Evolutionary conservation across 2,113 vertebrate genomes (phyloP).

Genomic region (Rafetus swinhoei): DNA sequence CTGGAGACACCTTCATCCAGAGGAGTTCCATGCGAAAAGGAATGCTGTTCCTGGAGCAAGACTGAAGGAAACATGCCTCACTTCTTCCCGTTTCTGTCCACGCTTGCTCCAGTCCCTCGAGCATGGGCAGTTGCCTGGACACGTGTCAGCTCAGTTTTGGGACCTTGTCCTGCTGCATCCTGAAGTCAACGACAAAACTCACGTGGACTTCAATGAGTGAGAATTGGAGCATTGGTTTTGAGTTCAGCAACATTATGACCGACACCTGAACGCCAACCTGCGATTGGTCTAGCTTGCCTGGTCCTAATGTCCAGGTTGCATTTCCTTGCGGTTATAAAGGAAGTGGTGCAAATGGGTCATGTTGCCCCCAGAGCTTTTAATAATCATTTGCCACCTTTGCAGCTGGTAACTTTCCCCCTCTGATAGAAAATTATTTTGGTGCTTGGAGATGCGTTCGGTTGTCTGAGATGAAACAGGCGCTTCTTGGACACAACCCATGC

Average conservation of each 20-base stretch:
- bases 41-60: neutral
- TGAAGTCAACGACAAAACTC: neutral
- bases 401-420: neutral
- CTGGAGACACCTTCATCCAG: neutral
- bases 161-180: neutral
- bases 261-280: neutral
- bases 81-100: accelerated
- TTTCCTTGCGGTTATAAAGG: neutral
- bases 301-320: neutral
- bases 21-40: neutral
- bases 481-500: neutral
- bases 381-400: neutral
- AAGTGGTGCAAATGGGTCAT: neutral
- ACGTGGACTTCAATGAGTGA: neutral
- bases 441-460: neutral
- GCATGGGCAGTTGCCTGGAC: neutral
- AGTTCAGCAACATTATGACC: neutral
- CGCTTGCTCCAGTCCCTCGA: neutral
- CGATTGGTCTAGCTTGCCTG: neutral
- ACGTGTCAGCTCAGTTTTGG: neutral
- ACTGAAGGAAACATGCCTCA: neutral
- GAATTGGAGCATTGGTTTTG: neutral
- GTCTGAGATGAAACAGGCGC: neutral
- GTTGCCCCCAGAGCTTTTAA: neutral
- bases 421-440: neutral